Evolutionary conservation across 2,797 vertebrate genomes (phyloP).

Genomic region (Manis pentadactyla): DNA sequence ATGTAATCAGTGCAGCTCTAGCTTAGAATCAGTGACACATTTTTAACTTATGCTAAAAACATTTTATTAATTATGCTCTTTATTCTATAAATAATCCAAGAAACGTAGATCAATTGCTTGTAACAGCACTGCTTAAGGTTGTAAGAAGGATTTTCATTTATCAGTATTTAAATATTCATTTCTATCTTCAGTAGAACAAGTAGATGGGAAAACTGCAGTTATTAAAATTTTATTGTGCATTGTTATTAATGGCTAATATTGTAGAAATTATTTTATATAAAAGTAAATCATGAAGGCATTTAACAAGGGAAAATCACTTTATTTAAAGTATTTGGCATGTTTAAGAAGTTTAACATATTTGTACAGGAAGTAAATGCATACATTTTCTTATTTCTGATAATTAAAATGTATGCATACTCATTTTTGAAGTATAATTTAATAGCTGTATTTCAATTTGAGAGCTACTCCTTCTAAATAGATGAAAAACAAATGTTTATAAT

Average conservation of each 20-base stretch:
- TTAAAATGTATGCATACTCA: neutral
- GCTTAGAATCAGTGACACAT: slow-evolving; percentile 25
- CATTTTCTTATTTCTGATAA: slow-evolving; percentile 45
- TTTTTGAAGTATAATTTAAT: slow-evolving; percentile 36
- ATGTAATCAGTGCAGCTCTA: neutral
- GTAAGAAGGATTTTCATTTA: slow-evolving; percentile 14
- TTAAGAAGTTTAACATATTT: slow-evolving; percentile 56
- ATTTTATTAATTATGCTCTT: slow-evolving; percentile 20
- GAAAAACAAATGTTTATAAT: slow-evolving; percentile 15
- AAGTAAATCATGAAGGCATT: slow-evolving; percentile 43
- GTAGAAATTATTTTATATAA: neutral
- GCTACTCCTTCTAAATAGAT: slow-evolving; percentile 46
- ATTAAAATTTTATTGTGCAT: slow-evolving; percentile 11
- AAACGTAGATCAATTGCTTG: neutral
- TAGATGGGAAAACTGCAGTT: neutral
- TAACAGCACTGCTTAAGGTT: slow-evolving; percentile 3
- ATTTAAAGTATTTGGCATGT: slow-evolving; percentile 6
- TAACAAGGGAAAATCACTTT: neutral
- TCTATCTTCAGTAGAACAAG: neutral
- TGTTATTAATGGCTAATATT: neutral
- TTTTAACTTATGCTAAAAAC: slow-evolving; percentile 23
- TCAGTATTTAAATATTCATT: slow-evolving; percentile 58
- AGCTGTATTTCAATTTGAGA: slow-evolving; percentile 47
- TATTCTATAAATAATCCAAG: slow-evolving; percentile 35
- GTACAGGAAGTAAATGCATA: neutral